Conservation (phyloP, 2,888 invertebrate genomes). For the Acanthacorydalis orientalis region DNA sequence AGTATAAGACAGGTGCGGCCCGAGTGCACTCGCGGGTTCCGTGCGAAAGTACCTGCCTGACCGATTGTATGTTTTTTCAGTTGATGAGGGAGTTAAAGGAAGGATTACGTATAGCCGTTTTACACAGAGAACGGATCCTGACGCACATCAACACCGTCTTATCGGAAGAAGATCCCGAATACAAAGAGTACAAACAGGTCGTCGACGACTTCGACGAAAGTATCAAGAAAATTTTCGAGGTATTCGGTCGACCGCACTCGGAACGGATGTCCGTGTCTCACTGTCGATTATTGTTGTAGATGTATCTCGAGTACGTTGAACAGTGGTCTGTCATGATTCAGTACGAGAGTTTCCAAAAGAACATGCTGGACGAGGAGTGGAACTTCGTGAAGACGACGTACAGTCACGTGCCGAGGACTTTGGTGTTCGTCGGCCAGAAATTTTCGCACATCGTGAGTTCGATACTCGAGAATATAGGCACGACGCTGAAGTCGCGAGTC, state of each 20-base stretch:
- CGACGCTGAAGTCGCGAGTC: constrained; percentile 27
- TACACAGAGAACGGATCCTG: constrained; percentile 61
- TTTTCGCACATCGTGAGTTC: constrained; percentile 45
- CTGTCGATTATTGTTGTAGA: constrained; percentile 26
- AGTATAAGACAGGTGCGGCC: constrained; percentile 68
- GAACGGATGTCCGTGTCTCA: too few species aligned
- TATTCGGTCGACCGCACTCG: too few species aligned
- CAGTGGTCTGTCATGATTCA: constrained; percentile 58
- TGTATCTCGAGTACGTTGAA: constrained; percentile 74
- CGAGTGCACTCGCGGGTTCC: too few species aligned
- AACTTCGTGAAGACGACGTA: constrained; percentile 64
- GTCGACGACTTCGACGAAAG: constrained; percentile 61
- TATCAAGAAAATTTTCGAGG: constrained; percentile 54
- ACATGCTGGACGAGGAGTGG: constrained; percentile 76
- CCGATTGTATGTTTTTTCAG: too few species aligned
- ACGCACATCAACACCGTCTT: constrained; percentile 43
- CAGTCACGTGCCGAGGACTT: constrained; percentile 58
- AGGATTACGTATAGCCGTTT: constrained; percentile 67
- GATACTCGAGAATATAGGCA: constrained; percentile 29
- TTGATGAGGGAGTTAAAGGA: constrained; percentile 82
- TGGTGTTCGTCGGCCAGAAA: constrained; percentile 52
- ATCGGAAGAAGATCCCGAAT: constrained; percentile 28
- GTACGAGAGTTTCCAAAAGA: constrained; percentile 47
- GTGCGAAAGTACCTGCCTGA: too few species aligned
- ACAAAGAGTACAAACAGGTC: constrained; percentile 36